These are phyloP conservation scores for Gopherus evgoodei DNA, from an alignment of 2,113 vertebrate genomes.

Conservation along the genomic window DNA sequence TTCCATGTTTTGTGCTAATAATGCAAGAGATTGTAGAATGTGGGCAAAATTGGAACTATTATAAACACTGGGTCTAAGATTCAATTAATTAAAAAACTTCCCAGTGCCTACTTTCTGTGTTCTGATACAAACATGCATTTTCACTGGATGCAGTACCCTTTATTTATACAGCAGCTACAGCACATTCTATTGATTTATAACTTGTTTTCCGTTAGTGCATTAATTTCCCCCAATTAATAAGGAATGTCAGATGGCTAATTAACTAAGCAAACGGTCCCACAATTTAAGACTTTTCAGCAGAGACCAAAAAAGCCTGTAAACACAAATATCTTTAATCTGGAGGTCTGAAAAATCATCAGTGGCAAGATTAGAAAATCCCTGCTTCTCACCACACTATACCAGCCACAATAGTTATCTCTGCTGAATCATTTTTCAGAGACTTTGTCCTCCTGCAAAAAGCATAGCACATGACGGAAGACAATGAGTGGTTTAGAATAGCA, in stretches of 20 bases:
- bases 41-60: not conserved
- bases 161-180: not conserved
- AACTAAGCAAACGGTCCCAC: not conserved
- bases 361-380: not conserved
- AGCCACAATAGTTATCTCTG: not conserved
- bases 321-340: not conserved
- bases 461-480: not conserved
- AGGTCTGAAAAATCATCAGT: not conserved
- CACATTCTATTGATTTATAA: not conserved
- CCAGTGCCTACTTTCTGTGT: not conserved
- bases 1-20: not conserved
- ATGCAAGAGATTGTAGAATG: not conserved
- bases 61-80: not conserved
- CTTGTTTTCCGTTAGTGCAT: conserved; percentile 17
- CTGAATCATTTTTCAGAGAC: not conserved
- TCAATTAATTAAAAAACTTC: not conserved
- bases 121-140: not conserved
- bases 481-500: not conserved
- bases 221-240: conserved; percentile 10
- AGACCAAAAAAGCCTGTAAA: not conserved
- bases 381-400: not conserved
- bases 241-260: conserved; percentile 2
- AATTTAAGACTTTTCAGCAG: not conserved
- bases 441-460: not conserved
- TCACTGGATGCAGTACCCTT: not conserved